phyloP scores from a whole-genome alignment of 35 echinoderm and acorn worm species.

The Anneissia japonica region DNA sequence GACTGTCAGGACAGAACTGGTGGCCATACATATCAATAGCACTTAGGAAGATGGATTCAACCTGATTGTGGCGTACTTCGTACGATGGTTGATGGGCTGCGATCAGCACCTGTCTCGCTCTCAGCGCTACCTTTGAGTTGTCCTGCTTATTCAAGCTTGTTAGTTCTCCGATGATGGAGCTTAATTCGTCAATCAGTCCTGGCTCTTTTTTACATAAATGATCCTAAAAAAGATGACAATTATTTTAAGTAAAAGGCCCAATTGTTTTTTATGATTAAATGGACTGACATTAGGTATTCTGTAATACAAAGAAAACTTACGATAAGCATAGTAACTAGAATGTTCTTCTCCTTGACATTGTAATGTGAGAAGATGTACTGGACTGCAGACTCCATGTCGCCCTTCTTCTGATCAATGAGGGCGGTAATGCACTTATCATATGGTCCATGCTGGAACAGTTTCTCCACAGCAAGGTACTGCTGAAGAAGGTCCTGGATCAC shows the following conservation, averaged over 20 bases:
- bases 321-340: slow-evolving; percentile 73
- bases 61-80: slow-evolving; percentile 90
- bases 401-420: slow-evolving; percentile 79
- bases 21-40: slow-evolving; percentile 98
- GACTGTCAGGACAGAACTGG: slow-evolving; percentile 82
- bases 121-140: slow-evolving; percentile 75
- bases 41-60: slow-evolving; percentile 96
- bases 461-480: slow-evolving; percentile 68
- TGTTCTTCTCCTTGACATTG: slow-evolving; percentile 72
- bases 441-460: slow-evolving; percentile 88
- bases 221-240: slow-evolving; percentile 64
- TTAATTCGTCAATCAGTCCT: slow-evolving; percentile 80
- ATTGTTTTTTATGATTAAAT: background rate
- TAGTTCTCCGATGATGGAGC: slow-evolving; percentile 54
- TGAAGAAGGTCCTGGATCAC: slow-evolving; percentile 77
- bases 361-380: slow-evolving; percentile 82
- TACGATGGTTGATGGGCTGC: slow-evolving; percentile 93
- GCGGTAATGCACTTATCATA: slow-evolving; percentile 91
- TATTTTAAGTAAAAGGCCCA: no score
- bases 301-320: slow-evolving; percentile 54
- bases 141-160: slow-evolving; percentile 91
- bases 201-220: slow-evolving; percentile 64
- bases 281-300: background rate
- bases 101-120: slow-evolving; percentile 85
- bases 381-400: slow-evolving; percentile 64